A percentile compares a stretch with the other conserved stretches of the same genome.
phyloP scores from a whole-genome alignment of 2,888 invertebrate genomes.

The Sarcophaga variegata region DNA sequence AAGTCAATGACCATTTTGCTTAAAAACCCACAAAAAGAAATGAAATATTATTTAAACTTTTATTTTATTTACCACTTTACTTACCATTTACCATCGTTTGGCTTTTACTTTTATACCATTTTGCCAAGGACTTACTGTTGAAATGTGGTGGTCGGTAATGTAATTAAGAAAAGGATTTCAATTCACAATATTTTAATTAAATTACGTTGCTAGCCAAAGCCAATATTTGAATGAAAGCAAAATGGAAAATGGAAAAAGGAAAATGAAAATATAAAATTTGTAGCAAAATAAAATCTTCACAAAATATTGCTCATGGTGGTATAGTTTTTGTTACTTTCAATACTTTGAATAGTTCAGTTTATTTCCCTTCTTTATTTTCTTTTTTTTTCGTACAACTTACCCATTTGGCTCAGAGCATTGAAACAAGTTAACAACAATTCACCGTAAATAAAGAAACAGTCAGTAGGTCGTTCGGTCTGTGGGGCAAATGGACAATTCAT shows the following conservation, averaged over 20 bases:
- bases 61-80: too few relatives aligned
- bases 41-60: too few relatives aligned
- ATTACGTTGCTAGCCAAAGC: neutral
- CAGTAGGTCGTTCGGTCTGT: neutral
- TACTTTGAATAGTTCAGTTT: too few relatives aligned
- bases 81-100: too few relatives aligned
- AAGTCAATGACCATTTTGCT: too few relatives aligned
- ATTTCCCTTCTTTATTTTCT: neutral
- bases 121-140: too few relatives aligned
- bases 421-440: neutral
- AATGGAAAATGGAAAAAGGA: neutral
- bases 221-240: neutral
- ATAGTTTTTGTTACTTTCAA: neutral
- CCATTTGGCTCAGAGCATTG: neutral
- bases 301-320: neutral
- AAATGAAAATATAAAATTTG: neutral
- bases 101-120: too few relatives aligned
- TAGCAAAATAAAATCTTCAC: neutral
- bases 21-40: too few relatives aligned
- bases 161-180: too few relatives aligned
- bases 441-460: neutral
- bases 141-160: too few relatives aligned
- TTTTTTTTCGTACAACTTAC: neutral
- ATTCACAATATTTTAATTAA: neutral
- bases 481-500: neutral